Evolutionary conservation across 2,797 vertebrate genomes (phyloP).

Genomic region (Propithecus perrieri): DNA sequence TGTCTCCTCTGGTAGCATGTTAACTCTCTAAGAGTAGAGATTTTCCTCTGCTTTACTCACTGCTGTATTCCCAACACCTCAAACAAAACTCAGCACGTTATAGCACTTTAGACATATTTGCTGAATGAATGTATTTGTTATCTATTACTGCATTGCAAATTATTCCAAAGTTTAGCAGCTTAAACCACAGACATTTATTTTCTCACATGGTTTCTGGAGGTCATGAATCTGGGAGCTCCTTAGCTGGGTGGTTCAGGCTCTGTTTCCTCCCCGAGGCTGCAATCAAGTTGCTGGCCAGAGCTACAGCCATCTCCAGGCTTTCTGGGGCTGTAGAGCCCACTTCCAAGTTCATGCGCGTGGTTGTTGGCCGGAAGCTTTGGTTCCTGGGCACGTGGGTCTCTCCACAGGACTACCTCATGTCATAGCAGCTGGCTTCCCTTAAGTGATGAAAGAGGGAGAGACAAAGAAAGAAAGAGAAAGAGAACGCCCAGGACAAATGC

Average conservation of each 20-base stretch:
- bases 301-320: neutral
- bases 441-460: neutral
- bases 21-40: neutral
- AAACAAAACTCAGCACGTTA: neutral
- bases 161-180: neutral
- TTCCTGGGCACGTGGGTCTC: neutral
- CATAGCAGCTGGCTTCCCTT: neutral
- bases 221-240: neutral
- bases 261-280: neutral
- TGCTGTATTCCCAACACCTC: neutral
- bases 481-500: neutral
- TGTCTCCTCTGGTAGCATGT: neutral
- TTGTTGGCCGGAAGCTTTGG: neutral
- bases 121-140: neutral
- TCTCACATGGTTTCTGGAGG: neutral
- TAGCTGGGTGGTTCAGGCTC: neutral
- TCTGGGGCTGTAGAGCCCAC: neutral
- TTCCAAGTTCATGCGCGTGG: neutral
- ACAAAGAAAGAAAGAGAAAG: neutral
- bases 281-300: neutral
- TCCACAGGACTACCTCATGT: neutral
- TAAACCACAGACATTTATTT: neutral
- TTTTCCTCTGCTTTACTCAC: neutral
- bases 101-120: neutral
- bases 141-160: constrained; percentile 2